Base-by-base conservation (phyloP, 2,797 vertebrate genomes). In the Rhinichthys osculus region DNA sequence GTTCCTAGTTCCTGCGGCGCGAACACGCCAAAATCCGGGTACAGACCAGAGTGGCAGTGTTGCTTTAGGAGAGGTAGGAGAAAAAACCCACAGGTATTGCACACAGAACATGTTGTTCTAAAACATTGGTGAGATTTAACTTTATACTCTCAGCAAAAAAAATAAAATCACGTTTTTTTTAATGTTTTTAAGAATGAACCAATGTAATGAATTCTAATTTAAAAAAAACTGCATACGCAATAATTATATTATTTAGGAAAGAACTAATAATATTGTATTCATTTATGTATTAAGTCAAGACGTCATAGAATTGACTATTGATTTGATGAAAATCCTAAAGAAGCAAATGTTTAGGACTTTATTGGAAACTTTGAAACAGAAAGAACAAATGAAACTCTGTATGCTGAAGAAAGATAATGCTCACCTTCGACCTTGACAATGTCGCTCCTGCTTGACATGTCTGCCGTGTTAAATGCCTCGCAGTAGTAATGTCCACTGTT, bases 401-500 rank as follows among this genome's bases (percentile, higher is more conserved):
- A 13, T 13, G 23, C 11, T 27, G 2, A 50, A 85, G 33, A 42
- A 44, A 87, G 10, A 33, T 14, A 3, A 33, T 52, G 72, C 33
- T 40, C 19, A 94, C 94, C 94, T 33, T 91, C 17, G 62, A 96
- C 66, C 40, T 10, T 27, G 81, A 94, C 71, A 0, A 0, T 0
- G 0, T 93, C 54, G 54, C 91, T 94, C 30, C 27, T 5, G 5
- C 83, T 92, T 76, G 0, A 13, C 2, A 3, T 71, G 81, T 77
- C 89, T 82, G 92, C 95, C 0, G 2, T 3, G 89, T 96, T 96
- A 47, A 30, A 0, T 13, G 93, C 95, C 79, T 91, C 80, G 7
- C 95, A 96, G 92, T 90, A 90, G 91, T 95, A 96, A 0, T 0
- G 40, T 57, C 91, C 94, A 0, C 89, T 91, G 78, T 94, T 42